Base-by-base conservation (phyloP, 2,888 invertebrate genomes). In the Cephus rjabovi region DNA sequence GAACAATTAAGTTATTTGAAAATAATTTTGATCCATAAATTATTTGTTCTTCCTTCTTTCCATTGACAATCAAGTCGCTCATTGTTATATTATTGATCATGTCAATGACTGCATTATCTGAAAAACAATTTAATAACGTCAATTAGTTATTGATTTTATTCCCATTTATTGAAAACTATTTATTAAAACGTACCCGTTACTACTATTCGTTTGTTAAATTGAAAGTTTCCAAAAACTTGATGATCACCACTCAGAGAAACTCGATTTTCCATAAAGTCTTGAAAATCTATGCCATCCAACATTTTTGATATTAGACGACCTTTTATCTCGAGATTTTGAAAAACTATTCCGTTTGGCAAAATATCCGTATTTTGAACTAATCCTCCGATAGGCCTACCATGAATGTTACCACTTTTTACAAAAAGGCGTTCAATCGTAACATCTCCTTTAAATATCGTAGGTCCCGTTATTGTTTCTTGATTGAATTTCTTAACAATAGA, bases 251-350 rank as follows among this genome's bases (percentile, higher is more conserved):
- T 34, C 4, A 86, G 77, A 4, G 85, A 86, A 0, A 90, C 77
- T 33, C 89, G 85, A 30, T 87, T 75, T 1, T 78, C 77, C 2
- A 84, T 35, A 75, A 90, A 90, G 15, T 85, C 79, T 69, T 89
- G 80, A n/a, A 90, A 84, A 12, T 87, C 76, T 23, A 89, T 75
- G 0, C 82, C 84, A 76, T 90, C 88, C 9, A 90, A 75, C 37
- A 79, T 80, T 12, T 83, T 69, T 6, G 87, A 35, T 37, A 34
- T 75, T 11, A 85, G 79, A 12, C 85, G 75, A 6, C 77, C 33
- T 34, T 77, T 34, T 4, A 89, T 81, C 1, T 80, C 37, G 4
- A 90, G 82, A 37, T 87, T 34, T 34, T 86, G 75, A 2, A 90
- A 87, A 23, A 79, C 74, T 11, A 85, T 79, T 6, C 82, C 80